Base-by-base conservation (phyloP, 2,113 vertebrate species). In the Amblyopsis rosae region DNA sequence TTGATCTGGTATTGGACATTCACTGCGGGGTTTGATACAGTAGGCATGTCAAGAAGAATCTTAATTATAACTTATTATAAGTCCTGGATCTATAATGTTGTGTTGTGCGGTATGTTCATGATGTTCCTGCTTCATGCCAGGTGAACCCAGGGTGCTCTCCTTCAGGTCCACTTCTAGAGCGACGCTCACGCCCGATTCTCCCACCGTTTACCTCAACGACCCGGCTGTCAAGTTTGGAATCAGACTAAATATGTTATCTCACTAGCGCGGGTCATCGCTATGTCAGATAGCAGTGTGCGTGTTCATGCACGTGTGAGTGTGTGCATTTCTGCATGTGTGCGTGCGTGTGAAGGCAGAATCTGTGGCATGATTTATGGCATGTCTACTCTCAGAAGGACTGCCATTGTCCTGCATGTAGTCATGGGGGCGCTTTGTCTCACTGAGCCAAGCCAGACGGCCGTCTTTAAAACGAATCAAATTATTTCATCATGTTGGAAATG, bases 401-500 rank as follows among this genome's bases (percentile, higher is more conserved):
- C 94, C 94, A 93, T 95, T 97, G 95, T 98, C 95, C 95, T 94
- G 95, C 89, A 94, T 80, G 77, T 95, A 92, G 83, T 93, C 92
- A 94, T 95, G 94, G 95, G 93, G 95, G 93, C 93, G 92, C 94
- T 95, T 96, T 96, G 88, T 96, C 95, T 96, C 93, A 92, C 93
- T 98, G 96, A 98, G 95, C 91, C 94, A 95, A 98, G 94, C 94
- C 96, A 98, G 96, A 96, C 92, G 95, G 94, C 95, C 94, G 91
- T 94, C 93, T 94, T 90, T 94, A 94, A 97, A 96, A 96, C 95
- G 95, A 95, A 96, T 98, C 95, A 98, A 98, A 98, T 98, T 96
- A 98, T 98, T 98, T 98, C 96, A 97, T 98, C 96, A 98, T 97
- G 96, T 96, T 96, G 94, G 94, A 96, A 98, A 97, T 97, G 95